Evolutionary conservation across 2,797 vertebrate species (phyloP).

Genomic region (Kryptolebias ocellatus): DNA sequence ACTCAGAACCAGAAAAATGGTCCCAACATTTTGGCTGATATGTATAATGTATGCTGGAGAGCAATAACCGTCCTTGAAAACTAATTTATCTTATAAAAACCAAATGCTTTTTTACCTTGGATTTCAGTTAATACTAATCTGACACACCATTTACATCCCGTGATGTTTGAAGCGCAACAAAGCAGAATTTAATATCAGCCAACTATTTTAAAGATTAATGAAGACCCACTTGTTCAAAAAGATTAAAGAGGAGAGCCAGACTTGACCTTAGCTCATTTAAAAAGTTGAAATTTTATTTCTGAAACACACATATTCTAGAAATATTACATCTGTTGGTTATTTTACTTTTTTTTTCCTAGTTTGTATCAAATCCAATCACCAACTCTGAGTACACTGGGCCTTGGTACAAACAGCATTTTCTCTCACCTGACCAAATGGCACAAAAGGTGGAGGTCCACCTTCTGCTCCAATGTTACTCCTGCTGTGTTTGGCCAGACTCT

Average conservation of each 20-base stretch:
- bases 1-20: too few relatives aligned
- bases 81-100: background rate
- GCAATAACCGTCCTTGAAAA: background rate
- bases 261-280: slow-evolving; percentile 2
- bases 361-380: background rate
- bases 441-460: slow-evolving; percentile 96
- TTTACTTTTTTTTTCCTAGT: background rate
- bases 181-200: slow-evolving; percentile 30
- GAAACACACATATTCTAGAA: slow-evolving; percentile 1
- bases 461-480: slow-evolving; percentile 95
- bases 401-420: background rate
- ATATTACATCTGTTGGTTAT: background rate
- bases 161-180: background rate
- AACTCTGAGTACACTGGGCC: background rate
- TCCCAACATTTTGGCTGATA: background rate
- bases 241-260: slow-evolving; percentile 34
- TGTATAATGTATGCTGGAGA: background rate
- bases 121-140: slow-evolving; percentile 8
- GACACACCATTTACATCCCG: slow-evolving; percentile 2
- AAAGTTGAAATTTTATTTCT: slow-evolving; percentile 16
- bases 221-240: slow-evolving; percentile 33
- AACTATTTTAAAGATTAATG: slow-evolving; percentile 42
- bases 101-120: slow-evolving; percentile 13
- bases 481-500: slow-evolving; percentile 97
- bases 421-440: slow-evolving; percentile 96